Evolutionary conservation across 2,888 invertebrate species (phyloP).

Genomic region (Thecophora atra): DNA sequence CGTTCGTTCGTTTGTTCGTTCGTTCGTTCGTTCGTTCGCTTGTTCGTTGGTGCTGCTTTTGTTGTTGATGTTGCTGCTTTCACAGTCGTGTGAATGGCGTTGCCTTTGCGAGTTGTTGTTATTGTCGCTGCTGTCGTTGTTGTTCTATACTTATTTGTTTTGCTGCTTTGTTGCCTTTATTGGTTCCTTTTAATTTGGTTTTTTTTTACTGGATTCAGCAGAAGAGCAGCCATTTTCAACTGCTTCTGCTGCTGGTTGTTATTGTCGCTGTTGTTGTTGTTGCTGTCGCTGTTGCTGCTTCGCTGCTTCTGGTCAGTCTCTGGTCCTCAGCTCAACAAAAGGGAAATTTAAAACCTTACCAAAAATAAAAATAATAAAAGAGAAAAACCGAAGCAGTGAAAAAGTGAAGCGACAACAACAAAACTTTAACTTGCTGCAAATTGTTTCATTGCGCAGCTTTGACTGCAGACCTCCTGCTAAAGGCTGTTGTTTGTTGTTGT

Average conservation of each 20-base stretch:
- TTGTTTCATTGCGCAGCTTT: constrained; percentile 13
- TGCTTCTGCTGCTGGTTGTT: not conserved
- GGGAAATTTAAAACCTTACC: constrained; percentile 20
- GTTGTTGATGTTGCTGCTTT: too few species aligned
- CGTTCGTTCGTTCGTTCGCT: too few species aligned
- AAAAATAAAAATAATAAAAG: too few species aligned
- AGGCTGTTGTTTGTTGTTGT: not conserved
- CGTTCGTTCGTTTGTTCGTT: too few species aligned
- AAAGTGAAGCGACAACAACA: not conserved
- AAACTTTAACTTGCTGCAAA: constrained; percentile 18
- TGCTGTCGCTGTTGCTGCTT: not conserved
- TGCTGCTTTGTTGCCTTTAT: too few species aligned
- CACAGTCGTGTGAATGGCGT: too few species aligned
- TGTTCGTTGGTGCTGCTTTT: too few species aligned
- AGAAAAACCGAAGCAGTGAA: too few species aligned
- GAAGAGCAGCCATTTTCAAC: not conserved
- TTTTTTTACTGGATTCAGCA: too few species aligned
- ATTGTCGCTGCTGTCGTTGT: constrained; percentile 6
- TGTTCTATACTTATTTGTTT: too few species aligned
- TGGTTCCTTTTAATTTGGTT: too few species aligned
- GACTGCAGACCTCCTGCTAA: not conserved
- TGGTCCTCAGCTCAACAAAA: not conserved
- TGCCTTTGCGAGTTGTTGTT: too few species aligned
- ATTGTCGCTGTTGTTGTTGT: not conserved
- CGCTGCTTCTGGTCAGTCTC: not conserved